These are phyloP conservation scores for Stichodactyla helianthus DNA, from an alignment of 64 coral and sea anemone species.

Conservation along the genomic window DNA sequence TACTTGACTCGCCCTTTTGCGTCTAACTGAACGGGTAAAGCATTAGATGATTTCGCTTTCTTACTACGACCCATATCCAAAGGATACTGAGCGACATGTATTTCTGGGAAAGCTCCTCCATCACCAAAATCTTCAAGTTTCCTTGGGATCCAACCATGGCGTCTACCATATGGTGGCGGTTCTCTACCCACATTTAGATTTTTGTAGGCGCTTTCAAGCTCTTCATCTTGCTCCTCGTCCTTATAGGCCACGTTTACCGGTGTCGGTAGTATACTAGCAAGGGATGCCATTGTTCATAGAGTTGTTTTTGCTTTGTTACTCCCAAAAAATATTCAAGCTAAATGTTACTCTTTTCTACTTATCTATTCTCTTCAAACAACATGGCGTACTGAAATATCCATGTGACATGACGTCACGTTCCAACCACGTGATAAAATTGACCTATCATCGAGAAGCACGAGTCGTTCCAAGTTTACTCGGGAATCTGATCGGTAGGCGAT, in stretches of 20 bases:
- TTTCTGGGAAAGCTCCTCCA: conserved; percentile 99
- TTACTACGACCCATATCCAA: conserved; percentile 82
- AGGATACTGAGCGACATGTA: conserved; percentile 99
- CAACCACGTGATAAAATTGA: not conserved
- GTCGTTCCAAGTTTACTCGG: not conserved
- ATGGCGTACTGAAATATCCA: conserved; percentile 13
- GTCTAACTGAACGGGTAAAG: conserved; percentile 84
- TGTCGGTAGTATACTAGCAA: conserved; percentile 63
- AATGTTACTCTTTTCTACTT: not conserved
- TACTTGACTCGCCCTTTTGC: conserved; percentile 93
- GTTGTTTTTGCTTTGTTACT: not conserved
- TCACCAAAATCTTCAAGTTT: conserved; percentile 98
- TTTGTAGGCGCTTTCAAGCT: conserved; percentile 78
- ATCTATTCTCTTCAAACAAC: not conserved
- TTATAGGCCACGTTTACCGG: conserved; percentile 61
- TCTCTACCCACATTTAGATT: conserved; percentile 68
- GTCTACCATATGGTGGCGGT: conserved; percentile 85
- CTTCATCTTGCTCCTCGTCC: conserved; percentile 68
- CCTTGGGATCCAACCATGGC: conserved; percentile 91
- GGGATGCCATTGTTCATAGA: not conserved
- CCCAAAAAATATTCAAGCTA: not conserved
- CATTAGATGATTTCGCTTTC: conserved; percentile 63
- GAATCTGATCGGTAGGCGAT: too few relatives aligned
- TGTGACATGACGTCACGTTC: not conserved
- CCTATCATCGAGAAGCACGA: not conserved